phyloP scores from a whole-genome alignment of 2,797 vertebrate genomes.

The Paramormyrops hopkinsi region DNA sequence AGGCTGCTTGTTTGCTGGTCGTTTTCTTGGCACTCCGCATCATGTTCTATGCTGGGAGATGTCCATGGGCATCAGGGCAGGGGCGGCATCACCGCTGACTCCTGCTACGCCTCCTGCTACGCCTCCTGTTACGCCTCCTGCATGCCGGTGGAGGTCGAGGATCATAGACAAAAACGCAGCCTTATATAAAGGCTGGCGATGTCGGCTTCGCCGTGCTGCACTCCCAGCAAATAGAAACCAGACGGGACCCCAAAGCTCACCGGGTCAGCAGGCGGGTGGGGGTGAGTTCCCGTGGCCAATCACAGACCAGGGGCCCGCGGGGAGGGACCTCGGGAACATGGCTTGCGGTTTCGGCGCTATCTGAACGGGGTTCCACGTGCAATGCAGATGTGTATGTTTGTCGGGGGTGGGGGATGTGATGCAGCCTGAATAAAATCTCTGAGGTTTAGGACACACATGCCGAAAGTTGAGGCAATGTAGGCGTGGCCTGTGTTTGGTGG shows the following conservation, averaged over 20 bases:
- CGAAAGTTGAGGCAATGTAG: neutral
- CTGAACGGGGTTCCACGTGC: neutral
- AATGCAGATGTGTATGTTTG: slow-evolving; percentile 4
- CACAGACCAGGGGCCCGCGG: neutral
- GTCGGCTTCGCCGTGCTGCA: neutral
- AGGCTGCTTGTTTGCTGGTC: neutral
- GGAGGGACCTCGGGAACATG: neutral
- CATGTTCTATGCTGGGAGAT: neutral
- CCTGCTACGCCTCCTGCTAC: neutral
- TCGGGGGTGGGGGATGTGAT: neutral
- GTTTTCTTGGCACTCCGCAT: neutral
- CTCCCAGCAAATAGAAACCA: slow-evolving; percentile 12
- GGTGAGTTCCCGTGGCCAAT: neutral
- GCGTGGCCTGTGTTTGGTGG: neutral
- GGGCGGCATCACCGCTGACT: neutral
- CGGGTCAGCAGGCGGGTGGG: neutral
- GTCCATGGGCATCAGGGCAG: neutral
- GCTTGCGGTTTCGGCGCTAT: neutral
- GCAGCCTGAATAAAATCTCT: neutral
- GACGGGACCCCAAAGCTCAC: neutral
- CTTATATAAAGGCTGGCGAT: neutral
- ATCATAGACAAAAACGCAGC: neutral
- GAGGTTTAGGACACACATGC: neutral
- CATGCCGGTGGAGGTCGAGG: neutral
- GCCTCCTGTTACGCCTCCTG: neutral